Conservation (phyloP, 2,888 invertebrate genomes). For the Taenaris catops region DNA sequence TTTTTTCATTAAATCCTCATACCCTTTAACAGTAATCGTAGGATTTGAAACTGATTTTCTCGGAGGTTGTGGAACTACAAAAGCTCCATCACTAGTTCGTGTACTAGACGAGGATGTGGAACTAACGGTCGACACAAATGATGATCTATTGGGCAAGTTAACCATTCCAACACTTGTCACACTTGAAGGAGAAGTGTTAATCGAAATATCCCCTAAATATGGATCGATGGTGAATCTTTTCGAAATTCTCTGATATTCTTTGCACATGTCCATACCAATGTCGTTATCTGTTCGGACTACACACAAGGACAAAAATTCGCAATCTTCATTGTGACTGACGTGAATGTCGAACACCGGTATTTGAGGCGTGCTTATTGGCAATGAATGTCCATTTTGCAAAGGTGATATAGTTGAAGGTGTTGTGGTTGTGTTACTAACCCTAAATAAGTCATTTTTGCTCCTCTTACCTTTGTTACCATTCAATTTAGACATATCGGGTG, state of each 20-base stretch:
- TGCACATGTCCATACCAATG: conserved; percentile 66
- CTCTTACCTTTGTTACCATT: conserved; percentile 45
- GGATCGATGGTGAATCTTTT: conserved; percentile 69
- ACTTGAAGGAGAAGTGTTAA: conserved; percentile 66
- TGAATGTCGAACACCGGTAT: conserved; percentile 67
- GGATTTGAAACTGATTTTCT: conserved; percentile 61
- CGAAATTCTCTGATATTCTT: conserved; percentile 69
- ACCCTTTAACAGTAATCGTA: conserved; percentile 61
- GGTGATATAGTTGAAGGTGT: conserved; percentile 74
- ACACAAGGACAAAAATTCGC: conserved; percentile 65
- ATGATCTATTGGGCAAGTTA: conserved; percentile 59
- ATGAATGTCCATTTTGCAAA: conserved; percentile 63
- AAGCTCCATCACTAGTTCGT: conserved; percentile 68
- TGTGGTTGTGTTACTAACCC: conserved; percentile 58
- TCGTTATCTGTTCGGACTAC: conserved; percentile 68
- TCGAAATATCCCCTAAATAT: conserved; percentile 64
- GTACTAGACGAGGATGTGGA: conserved; percentile 61
- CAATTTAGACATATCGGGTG: conserved; percentile 58
- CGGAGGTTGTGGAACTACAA: conserved; percentile 71
- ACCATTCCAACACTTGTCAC: conserved; percentile 68
- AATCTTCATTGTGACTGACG: conserved; percentile 63
- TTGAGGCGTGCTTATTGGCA: conserved; percentile 58
- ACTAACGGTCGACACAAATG: conserved; percentile 64
- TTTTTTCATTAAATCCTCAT: conserved; percentile 61
- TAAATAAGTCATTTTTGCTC: conserved; percentile 57